Percentiles rank a stretch among this genome's conserved stretches.
These are phyloP conservation scores for Tanypteryx hageni DNA, from an alignment of 2,888 invertebrate species.

Conservation along the genomic window DNA sequence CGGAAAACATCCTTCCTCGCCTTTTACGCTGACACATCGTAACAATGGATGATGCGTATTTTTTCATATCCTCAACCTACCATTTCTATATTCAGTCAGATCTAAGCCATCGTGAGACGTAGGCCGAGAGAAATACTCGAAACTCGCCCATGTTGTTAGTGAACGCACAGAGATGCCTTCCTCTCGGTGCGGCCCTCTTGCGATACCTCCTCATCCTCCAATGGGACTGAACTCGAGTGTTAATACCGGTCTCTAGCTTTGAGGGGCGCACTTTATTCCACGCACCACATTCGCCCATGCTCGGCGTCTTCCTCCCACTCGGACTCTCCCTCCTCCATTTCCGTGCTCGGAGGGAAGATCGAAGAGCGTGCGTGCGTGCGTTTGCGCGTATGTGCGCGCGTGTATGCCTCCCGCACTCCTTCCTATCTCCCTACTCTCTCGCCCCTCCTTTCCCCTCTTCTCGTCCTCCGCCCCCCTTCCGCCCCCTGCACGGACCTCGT, in stretches of 20 bases:
- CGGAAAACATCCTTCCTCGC: not conserved
- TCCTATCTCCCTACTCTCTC: not conserved
- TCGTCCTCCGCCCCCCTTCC: not conserved
- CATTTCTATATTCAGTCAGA: too few relatives aligned
- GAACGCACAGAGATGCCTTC: too few relatives aligned
- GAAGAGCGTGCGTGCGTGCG: not conserved
- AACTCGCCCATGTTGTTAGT: too few relatives aligned
- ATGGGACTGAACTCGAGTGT: too few relatives aligned
- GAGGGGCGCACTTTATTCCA: not conserved
- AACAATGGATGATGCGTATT: not conserved
- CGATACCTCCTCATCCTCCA: too few relatives aligned
- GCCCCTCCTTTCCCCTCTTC: not conserved
- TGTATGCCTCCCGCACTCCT: not conserved
- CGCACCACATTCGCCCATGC: not conserved
- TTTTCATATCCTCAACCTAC: too few relatives aligned
- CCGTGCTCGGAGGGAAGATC: not conserved
- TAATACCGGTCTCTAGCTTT: not conserved
- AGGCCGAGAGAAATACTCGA: too few relatives aligned
- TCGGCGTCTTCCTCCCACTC: not conserved
- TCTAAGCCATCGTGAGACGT: too few relatives aligned
- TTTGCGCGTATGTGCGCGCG: not conserved
- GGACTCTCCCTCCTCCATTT: conserved; percentile 4
- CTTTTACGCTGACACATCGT: not conserved
- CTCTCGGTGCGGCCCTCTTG: too few relatives aligned
- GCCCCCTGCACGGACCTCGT: not conserved